These are phyloP conservation scores for Coelopa pilipes DNA, from an alignment of 2,888 invertebrate genomes.

Conservation along the genomic window DNA sequence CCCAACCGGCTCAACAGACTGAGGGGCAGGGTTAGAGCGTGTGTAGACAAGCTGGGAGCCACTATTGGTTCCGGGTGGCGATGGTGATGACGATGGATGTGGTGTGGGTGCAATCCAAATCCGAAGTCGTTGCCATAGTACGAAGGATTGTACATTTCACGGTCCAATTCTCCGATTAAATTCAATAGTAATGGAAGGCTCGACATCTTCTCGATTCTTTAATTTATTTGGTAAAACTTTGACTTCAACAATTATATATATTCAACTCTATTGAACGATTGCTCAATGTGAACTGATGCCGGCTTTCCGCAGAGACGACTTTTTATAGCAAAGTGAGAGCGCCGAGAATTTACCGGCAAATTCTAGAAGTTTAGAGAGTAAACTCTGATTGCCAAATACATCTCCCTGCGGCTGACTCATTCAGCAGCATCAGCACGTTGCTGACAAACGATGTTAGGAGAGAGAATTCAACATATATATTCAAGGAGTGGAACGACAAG, in stretches of 20 bases:
- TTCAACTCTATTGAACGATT: neutral
- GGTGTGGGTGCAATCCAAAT: constrained; percentile 47
- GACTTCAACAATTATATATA: neutral
- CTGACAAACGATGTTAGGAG: neutral
- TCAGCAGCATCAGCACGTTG: neutral
- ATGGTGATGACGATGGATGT: constrained; percentile 36
- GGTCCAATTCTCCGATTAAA: constrained; percentile 50
- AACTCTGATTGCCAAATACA: neutral
- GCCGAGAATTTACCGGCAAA: constrained; percentile 15
- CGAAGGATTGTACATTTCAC: constrained; percentile 45
- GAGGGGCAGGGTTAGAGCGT: constrained; percentile 39
- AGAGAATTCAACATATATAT: neutral
- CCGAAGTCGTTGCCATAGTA: constrained; percentile 53
- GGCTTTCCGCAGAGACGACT: neutral
- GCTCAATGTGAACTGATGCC: constrained; percentile 12
- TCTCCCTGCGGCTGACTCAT: neutral
- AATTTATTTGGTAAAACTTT: neutral
- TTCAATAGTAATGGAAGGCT: constrained; percentile 48
- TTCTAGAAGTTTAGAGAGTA: constrained; percentile 25
- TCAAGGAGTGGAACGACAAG: too few relatives aligned
- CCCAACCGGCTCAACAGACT: constrained; percentile 39
- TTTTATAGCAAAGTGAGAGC: constrained; percentile 22
- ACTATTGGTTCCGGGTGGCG: constrained; percentile 30
- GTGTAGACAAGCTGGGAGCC: constrained; percentile 34
- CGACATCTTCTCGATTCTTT: constrained; percentile 42